Evolutionary conservation across 2,888 invertebrate genomes (phyloP), one percentile per base, ranked within the genome.

Genomic region (Amorpha juglandis): DNA sequence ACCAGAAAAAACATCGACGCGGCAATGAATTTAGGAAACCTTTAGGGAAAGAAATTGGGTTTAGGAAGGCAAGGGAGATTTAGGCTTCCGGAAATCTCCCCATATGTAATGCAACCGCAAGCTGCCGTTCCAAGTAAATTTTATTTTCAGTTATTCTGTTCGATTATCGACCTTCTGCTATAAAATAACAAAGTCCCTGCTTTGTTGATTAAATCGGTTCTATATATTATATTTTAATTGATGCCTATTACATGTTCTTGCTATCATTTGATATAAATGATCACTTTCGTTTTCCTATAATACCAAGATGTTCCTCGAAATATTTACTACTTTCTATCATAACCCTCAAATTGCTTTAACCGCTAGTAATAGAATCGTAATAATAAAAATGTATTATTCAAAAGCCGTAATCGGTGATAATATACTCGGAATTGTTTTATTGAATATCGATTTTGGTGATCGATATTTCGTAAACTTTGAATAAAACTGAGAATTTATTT

Each of bases 321-420:
- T 9, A 55, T 19, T 16, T 14, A 12, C 19, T 19, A 12, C 11
- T 19, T 52, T 52, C 9, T 45, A 9, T 16, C 16, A 19, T 19
- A 42, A 58, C 12, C 12, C 12, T 58, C 38, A 42, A 38, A 38
- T 19, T 12, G 12, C 42, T 16, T 58, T 12, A 11, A 58, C 19
- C 38, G 38, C 16, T 21, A 27, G 50, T 21, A 58, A 58, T 42
- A 58, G 19, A 42, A 19, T 11, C 42, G n/a, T 53, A 53, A n/a
- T 53, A 53, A 58, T 55, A 35, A 55, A 6, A 19, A 19, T 42
- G 27, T 58, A 42, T 42, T 42, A 58, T 50, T 58, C 19, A 19
- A 58, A 42, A 58, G 58, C 42, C 19, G 42, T 42, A 58, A 58
- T 58, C 19, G 42, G 42, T 38, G 19, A 19, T 58, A 42, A 58